Percentiles rank a stretch among this genome's conserved stretches.
phyloP scores from a whole-genome alignment of 1,140 invertebrate species.

The Zaprionus ghesquierei region DNA sequence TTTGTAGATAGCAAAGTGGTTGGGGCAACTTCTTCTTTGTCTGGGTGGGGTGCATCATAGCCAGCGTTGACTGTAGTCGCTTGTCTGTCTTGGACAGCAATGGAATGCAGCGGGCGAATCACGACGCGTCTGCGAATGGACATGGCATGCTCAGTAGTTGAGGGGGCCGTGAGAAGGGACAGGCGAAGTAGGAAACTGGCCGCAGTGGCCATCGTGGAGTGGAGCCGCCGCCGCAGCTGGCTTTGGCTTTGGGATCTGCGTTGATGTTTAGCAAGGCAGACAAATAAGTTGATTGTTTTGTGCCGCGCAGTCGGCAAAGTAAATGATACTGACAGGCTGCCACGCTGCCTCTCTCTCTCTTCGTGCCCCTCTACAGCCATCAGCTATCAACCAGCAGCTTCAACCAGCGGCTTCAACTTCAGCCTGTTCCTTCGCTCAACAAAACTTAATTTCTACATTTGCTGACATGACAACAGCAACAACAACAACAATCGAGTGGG shows the following conservation, averaged over 20 bases:
- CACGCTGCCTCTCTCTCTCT: not conserved
- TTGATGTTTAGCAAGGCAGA: constrained; percentile 52
- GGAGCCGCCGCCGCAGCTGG: constrained; percentile 31
- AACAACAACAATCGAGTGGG: constrained; percentile 44
- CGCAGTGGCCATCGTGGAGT: constrained; percentile 36
- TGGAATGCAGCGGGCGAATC: constrained; percentile 24
- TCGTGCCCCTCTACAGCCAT: not conserved
- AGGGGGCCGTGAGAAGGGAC: not conserved
- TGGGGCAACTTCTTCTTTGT: too few species aligned
- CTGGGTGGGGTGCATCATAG: not conserved
- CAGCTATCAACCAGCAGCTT: constrained; percentile 26
- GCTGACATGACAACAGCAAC: constrained; percentile 60
- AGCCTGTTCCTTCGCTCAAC: constrained; percentile 28
- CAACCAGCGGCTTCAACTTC: constrained; percentile 1
- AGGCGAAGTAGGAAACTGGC: constrained; percentile 10
- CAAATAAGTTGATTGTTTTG: constrained; percentile 77
- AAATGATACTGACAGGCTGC: constrained; percentile 69
- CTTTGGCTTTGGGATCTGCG: constrained; percentile 38
- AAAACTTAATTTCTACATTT: constrained; percentile 81
- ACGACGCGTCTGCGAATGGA: constrained; percentile 31
- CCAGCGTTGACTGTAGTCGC: not conserved
- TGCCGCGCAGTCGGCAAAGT: constrained; percentile 50
- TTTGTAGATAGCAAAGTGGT: not conserved
- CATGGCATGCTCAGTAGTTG: not conserved
- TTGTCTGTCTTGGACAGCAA: not conserved